phyloP scores from a whole-genome alignment of 2,888 invertebrate genomes.

The Eupithecia dodoneata region DNA sequence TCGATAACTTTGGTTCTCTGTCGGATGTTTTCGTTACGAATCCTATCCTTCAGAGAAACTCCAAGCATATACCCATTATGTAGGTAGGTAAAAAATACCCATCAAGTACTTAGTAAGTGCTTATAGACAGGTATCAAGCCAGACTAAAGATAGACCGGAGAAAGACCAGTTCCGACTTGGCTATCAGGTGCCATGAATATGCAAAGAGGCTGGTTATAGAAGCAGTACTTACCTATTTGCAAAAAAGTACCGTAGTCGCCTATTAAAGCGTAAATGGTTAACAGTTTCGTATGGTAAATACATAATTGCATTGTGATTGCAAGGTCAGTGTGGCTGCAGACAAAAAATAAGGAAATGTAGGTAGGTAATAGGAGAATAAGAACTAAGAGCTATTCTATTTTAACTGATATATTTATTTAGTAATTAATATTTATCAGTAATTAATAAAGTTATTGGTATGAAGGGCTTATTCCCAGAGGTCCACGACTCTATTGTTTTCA shows the following conservation, averaged over 20 bases:
- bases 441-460: no score
- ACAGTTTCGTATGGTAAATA: conserved; percentile 8
- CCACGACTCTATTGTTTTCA: no score
- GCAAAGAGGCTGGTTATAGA: conserved; percentile 13
- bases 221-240: conserved; percentile 6
- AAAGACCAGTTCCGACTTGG: conserved; percentile 25
- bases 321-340: not conserved
- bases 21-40: no score
- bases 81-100: no score
- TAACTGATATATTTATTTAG: no score
- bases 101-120: not conserved
- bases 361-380: no score
- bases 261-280: conserved; percentile 2
- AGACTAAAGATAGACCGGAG: conserved; percentile 24
- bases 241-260: conserved; percentile 11
- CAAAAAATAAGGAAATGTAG: not conserved
- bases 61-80: no score
- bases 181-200: conserved; percentile 33
- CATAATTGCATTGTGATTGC: not conserved
- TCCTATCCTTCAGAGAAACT: no score
- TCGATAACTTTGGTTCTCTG: no score
- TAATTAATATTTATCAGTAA: no score
- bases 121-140: not conserved
- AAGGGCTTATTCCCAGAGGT: no score
- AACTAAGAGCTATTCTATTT: no score